phyloP scores from a whole-genome alignment of 2,797 vertebrate genomes.

The Borostomias antarcticus region DNA sequence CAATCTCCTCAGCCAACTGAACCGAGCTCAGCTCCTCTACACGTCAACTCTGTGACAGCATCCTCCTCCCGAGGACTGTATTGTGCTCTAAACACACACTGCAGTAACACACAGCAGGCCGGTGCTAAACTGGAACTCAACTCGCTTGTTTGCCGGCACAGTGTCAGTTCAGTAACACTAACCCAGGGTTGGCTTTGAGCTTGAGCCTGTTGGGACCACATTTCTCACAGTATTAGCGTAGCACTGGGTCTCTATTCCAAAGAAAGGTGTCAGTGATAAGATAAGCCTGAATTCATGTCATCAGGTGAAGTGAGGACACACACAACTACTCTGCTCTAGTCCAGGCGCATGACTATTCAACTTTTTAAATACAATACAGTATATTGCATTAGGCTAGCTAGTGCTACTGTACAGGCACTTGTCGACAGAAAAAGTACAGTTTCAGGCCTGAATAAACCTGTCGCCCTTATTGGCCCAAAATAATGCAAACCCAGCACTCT shows the following conservation, averaged over 20 bases:
- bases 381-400: background rate
- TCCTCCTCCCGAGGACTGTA: background rate
- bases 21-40: background rate
- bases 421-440: background rate
- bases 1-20: too few species aligned
- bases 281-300: too few species aligned
- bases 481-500: background rate
- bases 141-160: background rate
- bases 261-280: too few species aligned
- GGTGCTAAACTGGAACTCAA: background rate
- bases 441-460: conserved; percentile 2
- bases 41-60: background rate
- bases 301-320: background rate
- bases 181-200: background rate
- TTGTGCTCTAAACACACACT: background rate
- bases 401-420: background rate
- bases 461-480: background rate
- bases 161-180: background rate
- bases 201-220: background rate
- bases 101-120: background rate
- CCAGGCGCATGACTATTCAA: background rate
- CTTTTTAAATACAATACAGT: background rate
- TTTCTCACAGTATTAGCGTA: background rate
- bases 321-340: background rate
- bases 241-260: background rate